phyloP scores from a whole-genome alignment of 2,797 vertebrate species.

The Microcaecilia unicolor region DNA sequence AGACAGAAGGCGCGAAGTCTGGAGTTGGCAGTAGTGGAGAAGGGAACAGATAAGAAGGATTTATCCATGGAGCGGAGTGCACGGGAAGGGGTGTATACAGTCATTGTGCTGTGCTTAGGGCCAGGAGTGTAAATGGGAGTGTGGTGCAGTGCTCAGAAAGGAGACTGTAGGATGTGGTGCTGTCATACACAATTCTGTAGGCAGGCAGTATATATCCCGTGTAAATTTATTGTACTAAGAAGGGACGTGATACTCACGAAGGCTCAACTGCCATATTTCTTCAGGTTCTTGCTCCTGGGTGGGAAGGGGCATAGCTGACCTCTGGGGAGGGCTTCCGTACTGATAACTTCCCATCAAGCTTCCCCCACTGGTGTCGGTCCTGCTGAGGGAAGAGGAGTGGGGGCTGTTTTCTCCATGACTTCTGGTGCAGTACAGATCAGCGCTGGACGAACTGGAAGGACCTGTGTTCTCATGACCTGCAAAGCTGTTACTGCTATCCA shows the following conservation, averaged over 20 bases:
- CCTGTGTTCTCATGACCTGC: background rate
- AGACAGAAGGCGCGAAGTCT: too few relatives aligned
- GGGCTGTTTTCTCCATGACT: background rate
- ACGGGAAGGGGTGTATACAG: too few relatives aligned
- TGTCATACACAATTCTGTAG: too few relatives aligned
- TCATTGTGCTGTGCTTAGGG: too few relatives aligned
- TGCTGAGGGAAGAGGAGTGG: conserved; percentile 15
- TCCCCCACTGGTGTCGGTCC: conserved; percentile 2
- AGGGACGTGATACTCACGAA: conserved; percentile 42
- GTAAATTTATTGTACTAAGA: too few relatives aligned
- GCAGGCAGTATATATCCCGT: too few relatives aligned
- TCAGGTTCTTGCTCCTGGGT: conserved; percentile 8
- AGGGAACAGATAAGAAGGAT: too few relatives aligned
- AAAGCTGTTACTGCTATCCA: conserved; percentile 15
- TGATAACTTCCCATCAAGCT: conserved; percentile 32
- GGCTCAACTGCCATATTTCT: conserved; percentile 30
- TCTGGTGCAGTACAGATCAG: background rate
- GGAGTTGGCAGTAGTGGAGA: too few relatives aligned
- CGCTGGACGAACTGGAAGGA: fast-evolving
- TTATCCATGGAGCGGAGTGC: too few relatives aligned
- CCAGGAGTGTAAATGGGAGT: too few relatives aligned
- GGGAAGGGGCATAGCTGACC: conserved; percentile 15
- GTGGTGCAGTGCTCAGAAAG: too few relatives aligned
- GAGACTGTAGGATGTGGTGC: too few relatives aligned
- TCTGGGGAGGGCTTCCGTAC: conserved; percentile 8